Conservation (phyloP, 1,140 invertebrate genomes). For the Hesperophylax magnus region DNA sequence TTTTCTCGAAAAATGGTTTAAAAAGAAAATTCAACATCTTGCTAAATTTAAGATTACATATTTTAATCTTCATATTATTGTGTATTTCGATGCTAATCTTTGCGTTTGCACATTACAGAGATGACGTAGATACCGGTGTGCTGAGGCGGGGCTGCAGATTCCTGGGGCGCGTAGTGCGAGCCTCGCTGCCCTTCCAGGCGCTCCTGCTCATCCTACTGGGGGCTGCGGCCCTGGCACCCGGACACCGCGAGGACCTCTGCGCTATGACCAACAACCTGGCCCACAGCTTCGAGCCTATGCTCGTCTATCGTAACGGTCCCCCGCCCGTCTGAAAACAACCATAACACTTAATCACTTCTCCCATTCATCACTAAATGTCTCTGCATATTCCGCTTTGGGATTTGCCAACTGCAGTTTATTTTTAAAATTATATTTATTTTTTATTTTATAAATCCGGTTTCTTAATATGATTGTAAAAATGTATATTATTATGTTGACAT, state of each 20-base stretch:
- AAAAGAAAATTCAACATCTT: no score
- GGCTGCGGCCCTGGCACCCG: conserved; percentile 88
- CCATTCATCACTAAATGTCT: background rate
- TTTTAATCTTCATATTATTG: no score
- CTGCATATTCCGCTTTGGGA: no score
- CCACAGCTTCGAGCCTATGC: conserved; percentile 85
- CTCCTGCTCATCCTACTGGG: conserved; percentile 90
- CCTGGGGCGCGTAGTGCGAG: conserved; percentile 87
- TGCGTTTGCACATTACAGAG: conserved; percentile 51
- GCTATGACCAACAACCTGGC: conserved; percentile 87
- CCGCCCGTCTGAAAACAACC: conserved; percentile 80
- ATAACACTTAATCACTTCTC: background rate
- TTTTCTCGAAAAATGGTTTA: no score
- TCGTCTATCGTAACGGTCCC: conserved; percentile 90
- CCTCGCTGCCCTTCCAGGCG: conserved; percentile 92
- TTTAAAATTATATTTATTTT: background rate
- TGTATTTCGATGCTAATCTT: no score
- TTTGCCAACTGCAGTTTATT: background rate
- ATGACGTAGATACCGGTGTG: conserved; percentile 76
- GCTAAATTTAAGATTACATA: no score
- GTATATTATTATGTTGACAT: conserved; percentile 1
- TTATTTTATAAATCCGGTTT: conserved; percentile 5
- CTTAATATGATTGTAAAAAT: background rate
- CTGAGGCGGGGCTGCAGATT: conserved; percentile 84
- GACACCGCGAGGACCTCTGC: conserved; percentile 87